Conservation (phyloP, 1,140 invertebrate species). For the Platyscapa corneri region DNA sequence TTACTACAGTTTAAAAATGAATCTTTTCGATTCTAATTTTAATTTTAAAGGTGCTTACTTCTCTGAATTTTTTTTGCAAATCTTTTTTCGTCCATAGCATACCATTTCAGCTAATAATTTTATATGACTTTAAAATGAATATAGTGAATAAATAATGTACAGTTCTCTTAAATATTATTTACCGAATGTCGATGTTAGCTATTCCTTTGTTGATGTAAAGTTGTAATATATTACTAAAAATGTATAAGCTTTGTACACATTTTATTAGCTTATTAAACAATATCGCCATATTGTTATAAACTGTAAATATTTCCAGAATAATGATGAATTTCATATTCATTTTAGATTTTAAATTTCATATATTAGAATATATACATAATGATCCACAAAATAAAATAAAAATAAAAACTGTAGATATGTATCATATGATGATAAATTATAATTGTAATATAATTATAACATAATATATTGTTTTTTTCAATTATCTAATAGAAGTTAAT, state of each 20-base stretch:
- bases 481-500: no score
- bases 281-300: neutral
- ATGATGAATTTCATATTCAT: neutral
- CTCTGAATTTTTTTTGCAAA: neutral
- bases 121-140: neutral
- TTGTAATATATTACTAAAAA: conserved; percentile 8
- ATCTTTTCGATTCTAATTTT: neutral
- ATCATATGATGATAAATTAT: conserved; percentile 60
- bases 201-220: conserved; percentile 2
- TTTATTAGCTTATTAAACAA: neutral
- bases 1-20: conserved; percentile 73
- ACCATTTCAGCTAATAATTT: neutral
- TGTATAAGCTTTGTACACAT: neutral
- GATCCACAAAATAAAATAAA: no score
- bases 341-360: neutral
- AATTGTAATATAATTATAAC: conserved; percentile 47
- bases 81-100: conserved; percentile 4
- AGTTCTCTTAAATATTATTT: neutral
- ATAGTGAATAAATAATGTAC: neutral
- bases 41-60: neutral
- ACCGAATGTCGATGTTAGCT: neutral
- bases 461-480: no score
- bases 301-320: conserved; percentile 22
- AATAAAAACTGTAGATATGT: conserved; percentile 65
- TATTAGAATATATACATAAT: conserved; percentile 18